Conservation (phyloP, 2,888 invertebrate species). For the Acleris emargana region DNA sequence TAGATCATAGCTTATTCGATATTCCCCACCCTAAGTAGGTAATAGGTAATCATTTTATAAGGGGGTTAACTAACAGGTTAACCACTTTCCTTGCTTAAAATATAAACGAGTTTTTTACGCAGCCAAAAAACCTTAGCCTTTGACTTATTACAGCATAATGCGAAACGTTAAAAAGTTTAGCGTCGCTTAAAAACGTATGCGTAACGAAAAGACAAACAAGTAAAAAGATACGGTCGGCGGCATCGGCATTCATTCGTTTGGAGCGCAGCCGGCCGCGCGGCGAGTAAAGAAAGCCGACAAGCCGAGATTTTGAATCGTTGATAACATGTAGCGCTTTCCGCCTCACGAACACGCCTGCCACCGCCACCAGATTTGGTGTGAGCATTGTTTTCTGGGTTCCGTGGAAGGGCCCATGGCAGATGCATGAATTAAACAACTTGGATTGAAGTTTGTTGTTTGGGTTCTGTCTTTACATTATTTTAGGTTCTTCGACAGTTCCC, state of each 20-base stretch:
- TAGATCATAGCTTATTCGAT: no score
- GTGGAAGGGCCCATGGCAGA: not conserved
- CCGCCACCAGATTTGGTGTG: conserved; percentile 34
- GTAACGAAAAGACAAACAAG: conserved; percentile 37
- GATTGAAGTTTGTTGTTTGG: no score
- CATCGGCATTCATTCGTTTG: conserved; percentile 30
- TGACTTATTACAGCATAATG: not conserved
- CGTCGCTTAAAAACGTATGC: conserved; percentile 28
- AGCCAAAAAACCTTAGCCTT: not conserved
- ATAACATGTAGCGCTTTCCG: conserved; percentile 39
- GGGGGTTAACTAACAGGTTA: no score
- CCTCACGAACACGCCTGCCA: conserved; percentile 35
- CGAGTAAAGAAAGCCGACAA: conserved; percentile 40
- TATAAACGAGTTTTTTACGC: no score
- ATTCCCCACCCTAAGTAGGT: no score
- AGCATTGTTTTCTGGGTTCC: conserved; percentile 25
- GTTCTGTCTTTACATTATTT: no score
- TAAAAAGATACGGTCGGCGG: conserved; percentile 34
- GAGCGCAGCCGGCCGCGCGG: conserved; percentile 31
- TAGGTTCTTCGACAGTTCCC: no score
- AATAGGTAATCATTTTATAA: no score
- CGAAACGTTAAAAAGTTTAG: not conserved
- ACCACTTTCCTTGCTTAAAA: no score
- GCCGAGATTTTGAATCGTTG: conserved; percentile 40
- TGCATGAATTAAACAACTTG: no score